Evolutionary conservation across 2,113 vertebrate species (phyloP).

Genomic region (Sprattus sprattus): DNA sequence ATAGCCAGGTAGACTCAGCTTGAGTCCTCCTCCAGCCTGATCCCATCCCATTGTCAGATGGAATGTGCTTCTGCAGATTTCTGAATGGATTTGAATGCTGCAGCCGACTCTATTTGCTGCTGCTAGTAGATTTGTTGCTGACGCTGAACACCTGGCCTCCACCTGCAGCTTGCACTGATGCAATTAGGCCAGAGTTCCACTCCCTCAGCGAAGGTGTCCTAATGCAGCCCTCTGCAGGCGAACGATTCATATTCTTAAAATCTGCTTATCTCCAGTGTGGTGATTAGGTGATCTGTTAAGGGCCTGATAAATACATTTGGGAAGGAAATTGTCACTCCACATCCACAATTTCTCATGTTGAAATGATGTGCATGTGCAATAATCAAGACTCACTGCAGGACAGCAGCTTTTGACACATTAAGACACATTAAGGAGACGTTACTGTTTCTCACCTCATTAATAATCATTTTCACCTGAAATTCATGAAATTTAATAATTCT

Average conservation of each 20-base stretch:
- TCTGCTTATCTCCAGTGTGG: neutral
- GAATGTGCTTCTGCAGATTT: neutral
- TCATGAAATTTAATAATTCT: neutral
- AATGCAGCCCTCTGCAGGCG: neutral
- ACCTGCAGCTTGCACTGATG: neutral
- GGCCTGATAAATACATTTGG: neutral
- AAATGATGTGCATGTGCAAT: neutral
- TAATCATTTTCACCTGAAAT: neutral
- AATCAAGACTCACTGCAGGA: neutral
- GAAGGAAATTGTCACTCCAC: neutral
- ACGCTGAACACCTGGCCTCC: slow-evolving; percentile 4
- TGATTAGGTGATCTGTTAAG: neutral
- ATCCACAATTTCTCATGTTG: neutral
- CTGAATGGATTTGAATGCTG: neutral
- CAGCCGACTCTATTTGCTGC: slow-evolving; percentile 5
- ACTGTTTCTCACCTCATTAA: neutral
- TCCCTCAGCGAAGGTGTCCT: neutral
- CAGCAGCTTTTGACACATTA: neutral
- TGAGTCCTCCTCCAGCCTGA: neutral
- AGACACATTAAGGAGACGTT: neutral
- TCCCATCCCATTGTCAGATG: neutral
- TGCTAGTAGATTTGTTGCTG: neutral
- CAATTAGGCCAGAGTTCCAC: slow-evolving; percentile 3
- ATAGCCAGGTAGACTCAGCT: neutral
- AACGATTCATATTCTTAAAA: neutral